Percentiles rank a stretch among this genome's conserved stretches.
Conservation (phyloP, 2,797 vertebrate genomes). For the Pseudomugil gertrudae region DNA sequence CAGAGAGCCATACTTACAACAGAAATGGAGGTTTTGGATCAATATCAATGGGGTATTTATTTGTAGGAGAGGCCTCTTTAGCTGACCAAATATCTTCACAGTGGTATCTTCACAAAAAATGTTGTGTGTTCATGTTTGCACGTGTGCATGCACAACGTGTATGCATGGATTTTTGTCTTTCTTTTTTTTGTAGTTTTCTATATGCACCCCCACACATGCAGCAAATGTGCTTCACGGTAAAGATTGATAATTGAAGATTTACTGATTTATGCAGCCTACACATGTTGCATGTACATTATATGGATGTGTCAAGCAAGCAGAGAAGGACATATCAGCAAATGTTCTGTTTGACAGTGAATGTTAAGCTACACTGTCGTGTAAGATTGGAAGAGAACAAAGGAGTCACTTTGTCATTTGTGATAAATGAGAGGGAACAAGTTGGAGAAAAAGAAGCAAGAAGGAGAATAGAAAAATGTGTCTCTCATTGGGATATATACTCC, state of each 20-base stretch:
- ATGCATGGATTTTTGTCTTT: neutral
- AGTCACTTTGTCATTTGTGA: constrained; percentile 65
- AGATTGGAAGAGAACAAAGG: constrained; percentile 31
- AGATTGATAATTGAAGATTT: neutral
- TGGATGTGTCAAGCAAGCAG: constrained; percentile 33
- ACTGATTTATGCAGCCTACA: neutral
- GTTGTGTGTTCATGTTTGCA: constrained; percentile 25
- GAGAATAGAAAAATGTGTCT: constrained; percentile 24
- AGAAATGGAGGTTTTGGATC: constrained; percentile 39
- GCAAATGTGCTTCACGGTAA: neutral
- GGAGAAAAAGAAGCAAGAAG: constrained; percentile 9
- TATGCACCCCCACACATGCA: neutral
- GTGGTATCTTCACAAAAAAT: constrained; percentile 23
- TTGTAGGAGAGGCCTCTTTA: constrained; percentile 65
- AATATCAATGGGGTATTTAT: constrained; percentile 72
- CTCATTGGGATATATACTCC: constrained; percentile 32
- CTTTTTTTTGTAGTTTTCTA: neutral
- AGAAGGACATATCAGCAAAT: constrained; percentile 34
- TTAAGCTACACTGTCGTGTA: constrained; percentile 58
- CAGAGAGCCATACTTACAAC: constrained; percentile 25
- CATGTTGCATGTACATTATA: neutral
- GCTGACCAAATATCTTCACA: constrained; percentile 61
- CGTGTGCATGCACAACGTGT: neutral
- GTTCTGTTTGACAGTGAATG: constrained; percentile 48
- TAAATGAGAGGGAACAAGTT: constrained; percentile 46